Evolutionary conservation across 2,888 invertebrate species (phyloP).

Genomic region (Thera obeliscata): DNA sequence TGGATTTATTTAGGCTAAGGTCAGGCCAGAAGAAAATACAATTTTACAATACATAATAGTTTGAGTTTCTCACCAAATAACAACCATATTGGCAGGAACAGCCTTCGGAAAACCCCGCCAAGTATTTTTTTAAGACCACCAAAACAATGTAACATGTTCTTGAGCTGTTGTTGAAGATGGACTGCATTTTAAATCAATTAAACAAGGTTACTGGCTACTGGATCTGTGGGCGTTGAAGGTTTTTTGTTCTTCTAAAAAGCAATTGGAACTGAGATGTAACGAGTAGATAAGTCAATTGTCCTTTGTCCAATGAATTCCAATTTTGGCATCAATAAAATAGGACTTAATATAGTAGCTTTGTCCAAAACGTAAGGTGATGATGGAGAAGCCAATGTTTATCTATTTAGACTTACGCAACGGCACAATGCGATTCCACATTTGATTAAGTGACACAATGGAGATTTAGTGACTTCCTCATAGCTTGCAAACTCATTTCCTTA

Average conservation of each 20-base stretch:
- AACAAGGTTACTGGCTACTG: constrained; percentile 33
- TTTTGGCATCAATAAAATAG: background rate
- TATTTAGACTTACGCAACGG: background rate
- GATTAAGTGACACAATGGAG: constrained; percentile 23
- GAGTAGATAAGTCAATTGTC: constrained; percentile 20
- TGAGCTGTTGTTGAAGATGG: constrained; percentile 42
- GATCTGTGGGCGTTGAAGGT: constrained; percentile 52
- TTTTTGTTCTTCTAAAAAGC: constrained; percentile 33
- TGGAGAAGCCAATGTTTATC: background rate
- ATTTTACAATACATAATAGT: constrained; percentile 2
- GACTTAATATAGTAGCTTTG: background rate
- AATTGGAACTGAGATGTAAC: constrained; percentile 15
- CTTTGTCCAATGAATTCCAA: constrained; percentile 4
- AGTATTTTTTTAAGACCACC: constrained; percentile 40
- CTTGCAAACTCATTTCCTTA: constrained; percentile 27
- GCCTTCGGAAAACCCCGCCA: constrained; percentile 39
- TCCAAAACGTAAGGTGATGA: too few species aligned
- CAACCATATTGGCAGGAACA: constrained; percentile 47
- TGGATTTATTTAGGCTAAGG: background rate
- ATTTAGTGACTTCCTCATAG: constrained; percentile 28
- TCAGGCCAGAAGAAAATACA: background rate
- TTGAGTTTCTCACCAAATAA: constrained; percentile 53
- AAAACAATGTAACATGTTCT: constrained; percentile 53
- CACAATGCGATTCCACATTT: constrained; percentile 12
- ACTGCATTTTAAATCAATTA: constrained; percentile 49